Evolutionary conservation across 2,797 vertebrate species (phyloP), one percentile per base, ranked within the genome.

Genomic region (Linurgus olivaceus): DNA sequence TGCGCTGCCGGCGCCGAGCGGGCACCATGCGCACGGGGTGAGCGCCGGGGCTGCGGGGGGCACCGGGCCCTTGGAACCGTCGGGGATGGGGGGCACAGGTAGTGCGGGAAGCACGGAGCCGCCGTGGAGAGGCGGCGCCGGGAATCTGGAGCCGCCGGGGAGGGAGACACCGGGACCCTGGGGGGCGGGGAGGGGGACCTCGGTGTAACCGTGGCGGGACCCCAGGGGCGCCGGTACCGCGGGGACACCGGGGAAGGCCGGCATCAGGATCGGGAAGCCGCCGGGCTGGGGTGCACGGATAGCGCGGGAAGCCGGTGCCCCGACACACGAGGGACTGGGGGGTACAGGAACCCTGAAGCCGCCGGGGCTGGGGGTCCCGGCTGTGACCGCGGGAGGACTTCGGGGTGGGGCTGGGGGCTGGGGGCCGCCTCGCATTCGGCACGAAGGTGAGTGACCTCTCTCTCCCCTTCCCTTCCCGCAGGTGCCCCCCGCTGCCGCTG

Each of bases 21-120:
- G 84, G 88, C 88, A 76, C 90, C 93, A 94, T 93, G 94, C 33
- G 73, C 65, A 25, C 42, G n/a, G 73, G 93, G 94, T 96, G 85
- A 94, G 94, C 25, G 21, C 3, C 13, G 29, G 76, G 54, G 42
- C 12, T 3, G 52, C 11, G 37, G 48, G 52, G 29, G n/a, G 13
- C 29, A 29, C 17, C 8, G 45, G n/a, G 51, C 17, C 11, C 13
- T 11, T 7, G 50, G 35, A 42, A 23, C 31, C 15, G 1, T 14
- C 19, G 59, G 48, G 26, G 6, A 5, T 31, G 47, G 33, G 51
- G 28, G 9, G 23, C 38, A 21, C 45, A 62, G 82, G 70, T 55
- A 17, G 51, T 31, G 35, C 9, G 13, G 54, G 40, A 35, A 65
- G 29, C 28, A 28, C 12, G 33, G 71, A 62, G 33, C 20, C 14